Evolutionary conservation across 2,113 vertebrate species (phyloP).

Genomic region (Paramisgurnus dabryanus): DNA sequence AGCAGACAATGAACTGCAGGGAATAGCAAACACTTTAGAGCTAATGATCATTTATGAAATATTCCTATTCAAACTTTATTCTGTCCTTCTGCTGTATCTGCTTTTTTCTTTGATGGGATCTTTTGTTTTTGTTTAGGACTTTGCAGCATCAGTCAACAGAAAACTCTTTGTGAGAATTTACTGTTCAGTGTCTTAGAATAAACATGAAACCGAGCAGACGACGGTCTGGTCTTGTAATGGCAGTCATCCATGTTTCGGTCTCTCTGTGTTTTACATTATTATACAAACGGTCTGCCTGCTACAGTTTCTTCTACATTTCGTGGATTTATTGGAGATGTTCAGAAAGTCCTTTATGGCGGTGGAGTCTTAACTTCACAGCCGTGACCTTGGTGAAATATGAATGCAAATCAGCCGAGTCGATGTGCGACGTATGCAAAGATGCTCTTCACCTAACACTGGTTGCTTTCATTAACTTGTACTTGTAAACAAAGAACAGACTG

Average conservation of each 20-base stretch:
- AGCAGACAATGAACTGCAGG: too few relatives aligned
- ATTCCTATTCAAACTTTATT: too few relatives aligned
- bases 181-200: constrained; percentile 17
- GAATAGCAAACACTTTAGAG: too few relatives aligned
- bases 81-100: too few relatives aligned
- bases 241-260: constrained; percentile 3
- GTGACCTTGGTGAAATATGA: constrained; percentile 22
- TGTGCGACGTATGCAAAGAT: not conserved
- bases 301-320: not conserved
- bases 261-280: constrained; percentile 19
- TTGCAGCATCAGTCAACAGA: too few relatives aligned
- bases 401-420: not conserved
- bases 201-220: not conserved
- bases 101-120: too few relatives aligned
- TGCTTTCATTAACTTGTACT: not conserved
- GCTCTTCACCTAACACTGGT: not conserved
- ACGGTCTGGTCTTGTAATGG: not conserved
- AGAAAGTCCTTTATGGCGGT: not conserved
- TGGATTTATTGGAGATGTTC: constrained; percentile 21
- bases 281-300: constrained; percentile 12
- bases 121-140: too few relatives aligned
- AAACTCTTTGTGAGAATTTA: not conserved
- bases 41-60: too few relatives aligned
- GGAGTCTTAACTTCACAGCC: constrained; percentile 17
- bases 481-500: constrained; percentile 1